Evolutionary conservation across 2,113 vertebrate genomes (phyloP).

Genomic region (Gnathonemus echidnorhynchus): DNA sequence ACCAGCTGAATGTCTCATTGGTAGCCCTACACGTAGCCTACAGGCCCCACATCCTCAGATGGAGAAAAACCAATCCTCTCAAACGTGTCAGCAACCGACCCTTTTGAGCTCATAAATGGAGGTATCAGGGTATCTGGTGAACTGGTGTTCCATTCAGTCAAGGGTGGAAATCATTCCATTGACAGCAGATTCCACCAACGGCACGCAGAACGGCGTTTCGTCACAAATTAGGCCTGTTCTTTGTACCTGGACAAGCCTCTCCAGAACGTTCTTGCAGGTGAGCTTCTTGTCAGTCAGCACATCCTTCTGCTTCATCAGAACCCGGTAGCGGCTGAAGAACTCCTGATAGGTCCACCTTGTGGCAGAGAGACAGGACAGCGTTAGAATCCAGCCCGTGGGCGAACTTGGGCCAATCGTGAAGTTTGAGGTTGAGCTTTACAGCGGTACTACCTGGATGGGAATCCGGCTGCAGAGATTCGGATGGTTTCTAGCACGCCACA

Average conservation of each 20-base stretch:
- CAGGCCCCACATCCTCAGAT: background rate
- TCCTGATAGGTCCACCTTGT: constrained; percentile 94
- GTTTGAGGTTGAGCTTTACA: background rate
- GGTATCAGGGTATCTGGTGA: background rate
- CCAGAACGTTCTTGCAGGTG: constrained; percentile 82
- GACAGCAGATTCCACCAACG: background rate
- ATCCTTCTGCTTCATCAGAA: constrained; percentile 89
- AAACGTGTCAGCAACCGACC: background rate
- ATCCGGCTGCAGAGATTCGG: constrained; percentile 90
- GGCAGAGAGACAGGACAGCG: constrained; percentile 26
- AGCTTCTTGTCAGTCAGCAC: constrained; percentile 78
- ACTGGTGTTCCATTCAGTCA: background rate
- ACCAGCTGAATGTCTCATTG: background rate
- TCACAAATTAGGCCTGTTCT: background rate
- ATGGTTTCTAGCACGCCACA: constrained; percentile 95
- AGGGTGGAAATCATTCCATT: background rate
- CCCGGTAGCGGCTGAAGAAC: constrained; percentile 89
- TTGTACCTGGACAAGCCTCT: constrained; percentile 77
- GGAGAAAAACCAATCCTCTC: background rate
- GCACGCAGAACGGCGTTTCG: background rate
- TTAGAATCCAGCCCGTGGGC: background rate
- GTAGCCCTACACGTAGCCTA: background rate
- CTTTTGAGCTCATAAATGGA: background rate
- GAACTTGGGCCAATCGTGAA: background rate
- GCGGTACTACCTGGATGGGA: constrained; percentile 80